phyloP scores from a whole-genome alignment of 2,113 vertebrate species.

The Hyperopisus bebe region DNA sequence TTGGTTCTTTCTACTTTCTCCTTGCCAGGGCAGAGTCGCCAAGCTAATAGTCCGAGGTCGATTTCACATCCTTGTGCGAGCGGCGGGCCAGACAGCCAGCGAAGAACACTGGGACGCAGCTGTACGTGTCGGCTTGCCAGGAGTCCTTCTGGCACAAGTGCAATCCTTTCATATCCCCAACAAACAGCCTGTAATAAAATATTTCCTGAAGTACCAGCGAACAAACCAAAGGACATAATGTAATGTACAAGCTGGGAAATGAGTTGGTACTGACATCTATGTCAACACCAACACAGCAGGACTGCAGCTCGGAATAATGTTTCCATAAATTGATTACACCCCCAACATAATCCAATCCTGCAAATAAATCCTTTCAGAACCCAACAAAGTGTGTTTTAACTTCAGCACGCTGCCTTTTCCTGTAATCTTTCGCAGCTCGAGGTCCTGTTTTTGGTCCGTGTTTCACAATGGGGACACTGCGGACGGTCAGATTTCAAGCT shows the following conservation, averaged over 20 bases:
- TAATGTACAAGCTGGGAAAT: background rate
- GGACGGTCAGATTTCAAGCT: background rate
- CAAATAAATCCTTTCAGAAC: conserved; percentile 52
- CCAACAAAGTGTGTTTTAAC: conserved; percentile 49
- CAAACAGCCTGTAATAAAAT: background rate
- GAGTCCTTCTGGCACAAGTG: background rate
- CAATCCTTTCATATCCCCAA: background rate
- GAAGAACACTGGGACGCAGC: background rate
- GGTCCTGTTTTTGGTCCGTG: conserved; percentile 38
- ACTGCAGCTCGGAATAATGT: background rate
- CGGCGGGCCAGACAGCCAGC: background rate
- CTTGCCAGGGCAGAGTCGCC: background rate
- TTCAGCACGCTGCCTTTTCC: conserved; percentile 40
- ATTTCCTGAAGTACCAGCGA: background rate
- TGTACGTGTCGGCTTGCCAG: background rate
- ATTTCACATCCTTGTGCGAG: background rate
- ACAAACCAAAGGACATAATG: background rate
- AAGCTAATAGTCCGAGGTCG: background rate
- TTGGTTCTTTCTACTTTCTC: background rate
- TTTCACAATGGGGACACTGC: conserved; percentile 11
- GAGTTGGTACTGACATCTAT: background rate
- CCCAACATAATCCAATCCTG: conserved; percentile 60
- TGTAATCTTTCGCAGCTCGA: conserved; percentile 41
- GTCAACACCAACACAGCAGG: background rate
- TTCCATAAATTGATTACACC: conserved; percentile 59